Conservation (phyloP, 2,888 invertebrate genomes). For the Epistrophe grossulariae region DNA sequence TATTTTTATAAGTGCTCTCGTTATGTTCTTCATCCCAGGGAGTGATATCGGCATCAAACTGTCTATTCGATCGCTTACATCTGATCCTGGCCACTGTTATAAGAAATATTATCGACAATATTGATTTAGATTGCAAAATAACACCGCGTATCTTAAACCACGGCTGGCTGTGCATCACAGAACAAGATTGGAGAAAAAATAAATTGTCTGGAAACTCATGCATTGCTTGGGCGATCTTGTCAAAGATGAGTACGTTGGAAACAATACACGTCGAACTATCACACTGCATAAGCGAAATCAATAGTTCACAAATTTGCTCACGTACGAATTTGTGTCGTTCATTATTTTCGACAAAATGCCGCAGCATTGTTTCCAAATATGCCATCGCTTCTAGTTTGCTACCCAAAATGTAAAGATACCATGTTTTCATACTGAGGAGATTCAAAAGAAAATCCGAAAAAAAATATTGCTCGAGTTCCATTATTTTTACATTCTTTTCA, state of each 20-base stretch:
- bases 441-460: constrained; percentile 79
- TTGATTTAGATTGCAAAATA: constrained; percentile 83
- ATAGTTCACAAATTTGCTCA: constrained; percentile 84
- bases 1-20: constrained; percentile 78
- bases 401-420: constrained; percentile 77
- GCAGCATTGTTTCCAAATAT: constrained; percentile 77
- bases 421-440: constrained; percentile 78
- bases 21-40: constrained; percentile 74
- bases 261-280: constrained; percentile 80
- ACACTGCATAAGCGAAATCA: constrained; percentile 79
- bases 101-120: constrained; percentile 84
- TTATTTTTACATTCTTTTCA: constrained; percentile 77
- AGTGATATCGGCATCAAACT: background rate
- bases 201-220: constrained; percentile 86
- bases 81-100: constrained; percentile 83
- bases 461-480: constrained; percentile 81
- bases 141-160: constrained; percentile 85
- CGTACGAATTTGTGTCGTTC: constrained; percentile 79
- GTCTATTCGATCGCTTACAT: constrained; percentile 70
- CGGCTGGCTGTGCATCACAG: constrained; percentile 83
- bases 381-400: constrained; percentile 78
- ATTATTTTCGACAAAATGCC: constrained; percentile 76
- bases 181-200: constrained; percentile 84
- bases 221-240: constrained; percentile 83
- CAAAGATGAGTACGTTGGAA: constrained; percentile 83